Evolutionary conservation across 2,797 vertebrate genomes (phyloP), one percentile per base, ranked within the genome.

Genomic region (Premnoplex brunnescens): DNA sequence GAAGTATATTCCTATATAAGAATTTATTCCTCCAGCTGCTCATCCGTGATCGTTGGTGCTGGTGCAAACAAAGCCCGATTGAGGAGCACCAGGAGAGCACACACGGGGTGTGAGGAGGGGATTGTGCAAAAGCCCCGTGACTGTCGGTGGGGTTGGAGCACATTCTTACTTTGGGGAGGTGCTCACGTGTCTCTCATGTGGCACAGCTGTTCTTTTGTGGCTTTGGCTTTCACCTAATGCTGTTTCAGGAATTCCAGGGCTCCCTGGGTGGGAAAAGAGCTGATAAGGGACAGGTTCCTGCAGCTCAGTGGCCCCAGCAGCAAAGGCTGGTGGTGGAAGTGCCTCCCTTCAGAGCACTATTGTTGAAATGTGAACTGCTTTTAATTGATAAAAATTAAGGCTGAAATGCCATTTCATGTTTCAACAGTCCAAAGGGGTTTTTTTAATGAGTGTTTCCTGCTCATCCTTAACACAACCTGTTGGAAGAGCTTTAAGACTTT

Each of bases 51-150:
- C 5, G 0, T 28, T 26, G 22, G 32, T 36, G 24, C 83, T 36
- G 37, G 27, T 2, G 5, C 36, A 32, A n/a, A 2, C 36, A 10
- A 21, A 58, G 51, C 5, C 11, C 1, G 1, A 10, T 5, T 24
- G 66, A 41, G 0, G 20, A 62, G 32, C 3, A 4, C 18, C 30
- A 6, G 46, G 49, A 63, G 52, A 36, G 37, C 58, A 4, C 32
- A 1, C 16, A 2, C 0, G 0, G 49, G 14, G 5, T 21, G 21
- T 11, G 46, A n/a, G 51, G 10, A 9, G 44, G n/a, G 2, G 10
- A 34, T 58, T 80, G 78, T 72, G 72, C 81, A 80, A 41, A 49
- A 13, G 6, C 41, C 89, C 46, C 0, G 0, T 77, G 94, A 18
- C 73, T 68, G 55, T 26, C 27, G 0, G 1, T 52, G 83, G 63